Evolutionary conservation across 2,888 invertebrate genomes (phyloP), one percentile per base, ranked within the genome.

Genomic region (Drosophila cognata): DNA sequence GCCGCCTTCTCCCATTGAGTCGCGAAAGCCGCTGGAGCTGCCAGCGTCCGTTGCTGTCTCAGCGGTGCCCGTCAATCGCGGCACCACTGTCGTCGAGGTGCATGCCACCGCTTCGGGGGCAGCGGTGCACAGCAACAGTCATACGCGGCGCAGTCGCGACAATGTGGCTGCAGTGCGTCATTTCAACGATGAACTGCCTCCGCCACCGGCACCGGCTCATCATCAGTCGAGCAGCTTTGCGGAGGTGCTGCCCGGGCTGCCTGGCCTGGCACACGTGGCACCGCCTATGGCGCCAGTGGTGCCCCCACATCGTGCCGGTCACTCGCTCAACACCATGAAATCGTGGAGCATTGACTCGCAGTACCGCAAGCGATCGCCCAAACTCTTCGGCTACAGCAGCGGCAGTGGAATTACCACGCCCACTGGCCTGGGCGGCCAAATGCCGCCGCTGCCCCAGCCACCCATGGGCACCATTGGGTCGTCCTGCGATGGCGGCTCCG

Each of bases 281-380:
- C 78, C 78, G 2, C 84, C 84, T 77, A 64, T 76, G 67, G 95
- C 96, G 58, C 96, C 96, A 29, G 95, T 95, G 69, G 96, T 96
- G 80, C 97, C 96, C 48, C 96, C 96, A 70, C 96, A 96, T 91
- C 95, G 95, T 1, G 74, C 81, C 43, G 90, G 92, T 21, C 94
- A 95, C 56, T 95, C 95, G 41, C 76, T 82, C 25, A 96, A 95
- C 91, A 96, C 97, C 77, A 94, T 97, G 74, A 97, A 97, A 92
- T 97, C 97, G 79, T 95, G 97, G 88, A 97, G 97, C 10, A 97
- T 97, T 96, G 97, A 97, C 91, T 96, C 96, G 4, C 96, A 96
- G 78, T 97, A 96, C 91, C 95, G 95, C 77, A 95, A 95, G 90
- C 94, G 94, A 82, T 94, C 95, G 77, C 91, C 91, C 71, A 94